These are phyloP conservation scores for Tipula helvola DNA, from an alignment of 2,888 invertebrate genomes.

Conservation along the genomic window DNA sequence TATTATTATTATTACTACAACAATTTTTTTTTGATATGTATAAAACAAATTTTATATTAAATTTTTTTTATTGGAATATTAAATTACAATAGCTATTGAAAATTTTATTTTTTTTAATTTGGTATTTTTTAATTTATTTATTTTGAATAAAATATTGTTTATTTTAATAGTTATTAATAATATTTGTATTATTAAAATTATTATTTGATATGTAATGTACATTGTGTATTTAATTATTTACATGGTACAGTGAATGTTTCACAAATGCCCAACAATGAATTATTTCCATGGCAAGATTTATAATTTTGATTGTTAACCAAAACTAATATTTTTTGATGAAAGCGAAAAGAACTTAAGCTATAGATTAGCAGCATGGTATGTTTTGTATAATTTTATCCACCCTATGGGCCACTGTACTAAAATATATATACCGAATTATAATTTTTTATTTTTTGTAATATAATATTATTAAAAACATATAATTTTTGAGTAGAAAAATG, in stretches of 20 bases:
- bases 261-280: background rate
- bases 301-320: background rate
- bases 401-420: too few species aligned
- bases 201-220: too few species aligned
- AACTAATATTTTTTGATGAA: background rate
- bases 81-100: background rate
- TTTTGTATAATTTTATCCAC: background rate
- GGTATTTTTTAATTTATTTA: background rate
- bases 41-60: background rate
- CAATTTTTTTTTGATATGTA: background rate
- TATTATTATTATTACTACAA: background rate
- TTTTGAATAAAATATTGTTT: background rate
- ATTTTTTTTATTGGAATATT: background rate
- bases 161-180: background rate
- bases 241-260: background rate
- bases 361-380: background rate
- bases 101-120: background rate
- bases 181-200: too few species aligned
- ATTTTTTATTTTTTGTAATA: background rate
- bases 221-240: background rate
- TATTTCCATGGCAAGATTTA: background rate
- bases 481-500: background rate
- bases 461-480: background rate
- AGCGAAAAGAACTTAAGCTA: background rate
- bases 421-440: background rate